Percentiles rank a stretch among this genome's conserved stretches.
Conservation (phyloP, 1,140 invertebrate species). For the Gonatopus flavifemur region DNA sequence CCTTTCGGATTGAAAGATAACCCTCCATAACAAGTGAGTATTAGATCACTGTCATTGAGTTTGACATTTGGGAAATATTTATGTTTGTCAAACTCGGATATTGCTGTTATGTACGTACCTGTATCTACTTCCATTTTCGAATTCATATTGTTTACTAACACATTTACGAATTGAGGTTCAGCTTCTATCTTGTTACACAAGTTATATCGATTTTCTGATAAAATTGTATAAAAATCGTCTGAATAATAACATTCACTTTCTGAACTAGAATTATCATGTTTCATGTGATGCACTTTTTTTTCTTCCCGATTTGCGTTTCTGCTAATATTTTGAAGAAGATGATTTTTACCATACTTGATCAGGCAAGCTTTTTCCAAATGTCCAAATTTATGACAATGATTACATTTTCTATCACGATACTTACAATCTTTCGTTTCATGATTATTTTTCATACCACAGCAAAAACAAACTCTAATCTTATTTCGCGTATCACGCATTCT, state of each 20-base stretch:
- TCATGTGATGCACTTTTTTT: no score
- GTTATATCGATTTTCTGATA: no score
- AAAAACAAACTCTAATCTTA: background rate
- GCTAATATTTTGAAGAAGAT: no score
- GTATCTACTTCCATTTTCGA: constrained; percentile 11
- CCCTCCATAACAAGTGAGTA: background rate
- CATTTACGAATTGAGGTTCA: constrained; percentile 4
- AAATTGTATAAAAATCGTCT: no score
- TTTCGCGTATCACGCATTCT: background rate
- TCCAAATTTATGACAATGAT: background rate
- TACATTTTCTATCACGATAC: background rate
- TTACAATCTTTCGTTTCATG: background rate
- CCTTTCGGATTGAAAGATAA: background rate
- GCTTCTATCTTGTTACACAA: background rate
- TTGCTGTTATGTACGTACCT: constrained; percentile 1
- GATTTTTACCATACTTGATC: background rate
- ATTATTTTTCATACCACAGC: background rate
- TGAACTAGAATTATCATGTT: no score
- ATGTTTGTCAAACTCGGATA: background rate
- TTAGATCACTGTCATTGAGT: background rate
- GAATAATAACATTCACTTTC: no score
- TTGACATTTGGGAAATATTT: background rate
- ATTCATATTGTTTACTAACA: constrained; percentile 1
- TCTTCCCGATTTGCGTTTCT: no score
- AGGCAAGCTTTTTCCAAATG: background rate